Conservation (phyloP, 2,113 vertebrate species). For the Muntiacus muntjak region DNA sequence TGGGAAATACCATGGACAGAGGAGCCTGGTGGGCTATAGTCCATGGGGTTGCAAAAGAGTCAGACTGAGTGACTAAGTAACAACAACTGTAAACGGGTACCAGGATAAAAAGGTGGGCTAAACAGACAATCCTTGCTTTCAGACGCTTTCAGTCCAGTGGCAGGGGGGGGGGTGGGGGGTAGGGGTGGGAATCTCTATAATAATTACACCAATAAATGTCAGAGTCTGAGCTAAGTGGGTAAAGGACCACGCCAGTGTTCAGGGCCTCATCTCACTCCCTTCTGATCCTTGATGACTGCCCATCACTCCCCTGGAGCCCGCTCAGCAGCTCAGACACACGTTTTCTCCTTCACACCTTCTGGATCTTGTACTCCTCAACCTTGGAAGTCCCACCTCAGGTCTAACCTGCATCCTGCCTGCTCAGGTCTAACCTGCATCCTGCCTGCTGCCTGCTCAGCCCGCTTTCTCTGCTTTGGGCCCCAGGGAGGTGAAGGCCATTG, state of each 20-base stretch:
- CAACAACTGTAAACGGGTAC: background rate
- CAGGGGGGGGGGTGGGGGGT: background rate
- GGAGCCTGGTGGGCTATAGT: background rate
- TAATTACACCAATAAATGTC: background rate
- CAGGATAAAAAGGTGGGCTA: background rate
- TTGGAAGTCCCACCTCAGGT: background rate
- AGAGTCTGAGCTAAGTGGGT: background rate
- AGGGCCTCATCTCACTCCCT: background rate
- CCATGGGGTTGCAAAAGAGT: background rate
- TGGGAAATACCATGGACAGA: background rate
- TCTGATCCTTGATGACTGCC: too few relatives aligned
- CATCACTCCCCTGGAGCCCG: background rate
- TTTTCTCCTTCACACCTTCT: background rate
- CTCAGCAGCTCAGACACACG: too few relatives aligned
- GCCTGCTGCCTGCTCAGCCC: background rate
- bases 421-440: background rate
- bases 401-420: background rate
- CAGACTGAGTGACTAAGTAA: background rate
- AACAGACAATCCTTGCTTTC: background rate
- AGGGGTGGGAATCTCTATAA: background rate
- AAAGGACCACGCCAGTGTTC: accelerated
- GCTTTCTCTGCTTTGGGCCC: background rate
- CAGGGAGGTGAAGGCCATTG: background rate
- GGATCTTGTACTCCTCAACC: too few relatives aligned
- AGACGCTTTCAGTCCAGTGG: background rate